A percentile compares a stretch with the other conserved stretches of the same genome.
phyloP scores from a whole-genome alignment of 2,113 vertebrate genomes.

The Aptenodytes forsteri region DNA sequence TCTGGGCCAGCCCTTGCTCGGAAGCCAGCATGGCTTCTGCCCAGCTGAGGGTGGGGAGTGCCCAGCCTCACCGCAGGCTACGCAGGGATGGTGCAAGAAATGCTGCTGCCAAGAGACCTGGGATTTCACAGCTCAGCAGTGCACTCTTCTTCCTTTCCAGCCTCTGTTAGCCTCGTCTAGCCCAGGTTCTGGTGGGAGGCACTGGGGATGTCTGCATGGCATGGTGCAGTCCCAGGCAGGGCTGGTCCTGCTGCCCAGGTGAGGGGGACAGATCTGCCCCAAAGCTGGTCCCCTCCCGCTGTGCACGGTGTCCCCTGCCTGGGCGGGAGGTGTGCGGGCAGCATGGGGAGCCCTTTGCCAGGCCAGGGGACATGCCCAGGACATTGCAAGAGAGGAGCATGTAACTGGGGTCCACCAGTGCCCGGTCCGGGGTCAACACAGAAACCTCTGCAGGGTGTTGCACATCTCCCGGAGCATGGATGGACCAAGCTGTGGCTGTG shows the following conservation, averaged over 20 bases:
- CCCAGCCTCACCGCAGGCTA: rapidly evolving
- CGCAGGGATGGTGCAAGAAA: background rate
- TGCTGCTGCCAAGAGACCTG: background rate
- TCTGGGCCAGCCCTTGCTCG: background rate
- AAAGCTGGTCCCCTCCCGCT: rapidly evolving
- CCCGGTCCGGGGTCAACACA: background rate
- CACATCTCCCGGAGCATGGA: background rate
- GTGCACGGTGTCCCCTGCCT: rapidly evolving
- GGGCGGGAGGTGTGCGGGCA: background rate
- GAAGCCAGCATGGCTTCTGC: background rate
- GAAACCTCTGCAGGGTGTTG: background rate
- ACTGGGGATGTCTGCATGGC: background rate
- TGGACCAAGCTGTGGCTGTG: background rate
- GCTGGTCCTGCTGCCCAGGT: background rate
- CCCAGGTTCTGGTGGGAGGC: background rate
- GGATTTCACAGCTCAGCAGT: background rate
- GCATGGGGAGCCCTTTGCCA: background rate
- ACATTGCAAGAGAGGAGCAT: rapidly evolving
- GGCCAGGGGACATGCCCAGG: background rate
- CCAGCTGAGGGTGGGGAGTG: background rate
- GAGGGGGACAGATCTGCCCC: background rate
- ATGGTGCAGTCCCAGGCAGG: background rate
- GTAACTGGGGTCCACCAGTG: background rate
- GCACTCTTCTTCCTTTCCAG: background rate
- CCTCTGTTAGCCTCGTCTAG: background rate